phyloP scores from a whole-genome alignment of 2,888 invertebrate species.

The Lepetodrilus schrolli region DNA sequence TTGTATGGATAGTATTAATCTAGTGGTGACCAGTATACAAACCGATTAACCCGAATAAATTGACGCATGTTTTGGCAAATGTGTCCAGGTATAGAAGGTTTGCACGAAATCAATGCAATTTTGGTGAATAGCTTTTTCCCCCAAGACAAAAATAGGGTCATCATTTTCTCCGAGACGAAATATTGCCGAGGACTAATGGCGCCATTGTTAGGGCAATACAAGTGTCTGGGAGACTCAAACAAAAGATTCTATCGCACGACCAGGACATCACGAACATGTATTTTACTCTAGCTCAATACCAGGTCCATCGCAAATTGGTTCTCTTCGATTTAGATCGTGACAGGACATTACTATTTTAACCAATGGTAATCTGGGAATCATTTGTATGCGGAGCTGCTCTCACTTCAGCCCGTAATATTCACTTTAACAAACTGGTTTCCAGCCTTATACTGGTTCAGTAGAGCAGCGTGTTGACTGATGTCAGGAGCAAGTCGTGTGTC shows the following conservation, averaged over 20 bases:
- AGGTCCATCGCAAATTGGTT: neutral
- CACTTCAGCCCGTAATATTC: constrained; percentile 9
- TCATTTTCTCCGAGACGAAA: neutral
- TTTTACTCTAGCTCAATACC: neutral
- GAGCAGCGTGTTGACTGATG: constrained; percentile 12
- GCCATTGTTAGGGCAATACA: neutral
- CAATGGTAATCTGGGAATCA: neutral
- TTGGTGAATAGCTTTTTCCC: neutral
- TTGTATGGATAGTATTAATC: no score
- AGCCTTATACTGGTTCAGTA: constrained; percentile 11
- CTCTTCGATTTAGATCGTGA: constrained; percentile 6
- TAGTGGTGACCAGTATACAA: no score
- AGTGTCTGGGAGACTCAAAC: neutral
- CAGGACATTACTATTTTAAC: neutral
- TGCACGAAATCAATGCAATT: neutral
- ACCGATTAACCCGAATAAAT: no score
- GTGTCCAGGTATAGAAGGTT: neutral
- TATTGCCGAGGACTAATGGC: neutral
- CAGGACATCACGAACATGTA: neutral
- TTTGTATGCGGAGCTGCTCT: constrained; percentile 13
- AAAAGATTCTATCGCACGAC: neutral
- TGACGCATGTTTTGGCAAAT: neutral
- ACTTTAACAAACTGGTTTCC: constrained; percentile 22
- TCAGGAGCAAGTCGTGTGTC: neutral
- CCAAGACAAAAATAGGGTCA: neutral